phyloP scores from a whole-genome alignment of 2,113 vertebrate species.

The Chlorodrepanis virens region DNA sequence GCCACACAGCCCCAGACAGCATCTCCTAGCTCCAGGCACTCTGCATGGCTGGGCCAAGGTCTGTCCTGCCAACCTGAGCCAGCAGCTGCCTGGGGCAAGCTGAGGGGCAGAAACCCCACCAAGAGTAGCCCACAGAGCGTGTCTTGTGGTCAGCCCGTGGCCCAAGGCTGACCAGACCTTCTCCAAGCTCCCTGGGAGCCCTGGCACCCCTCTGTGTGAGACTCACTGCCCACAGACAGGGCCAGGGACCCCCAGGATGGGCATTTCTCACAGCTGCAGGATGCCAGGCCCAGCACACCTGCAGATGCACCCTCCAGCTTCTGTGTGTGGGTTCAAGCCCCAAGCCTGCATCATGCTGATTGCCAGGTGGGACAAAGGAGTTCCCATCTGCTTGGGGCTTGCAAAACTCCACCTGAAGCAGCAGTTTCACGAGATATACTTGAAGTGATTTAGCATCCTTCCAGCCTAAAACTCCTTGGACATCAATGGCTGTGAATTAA shows the following conservation, averaged over 20 bases:
- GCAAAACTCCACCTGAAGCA: neutral
- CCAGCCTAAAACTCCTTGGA: neutral
- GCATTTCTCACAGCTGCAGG: neutral
- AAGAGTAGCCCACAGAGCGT: fast-evolving
- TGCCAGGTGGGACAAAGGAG: neutral
- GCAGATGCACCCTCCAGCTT: neutral
- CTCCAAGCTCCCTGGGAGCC: neutral
- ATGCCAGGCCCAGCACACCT: neutral
- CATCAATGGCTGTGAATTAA: fast-evolving
- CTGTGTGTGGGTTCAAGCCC: too few relatives aligned
- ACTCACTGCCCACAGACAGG: fast-evolving
- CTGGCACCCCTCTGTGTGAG: fast-evolving
- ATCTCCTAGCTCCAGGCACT: neutral
- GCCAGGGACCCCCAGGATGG: neutral
- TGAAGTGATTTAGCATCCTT: neutral
- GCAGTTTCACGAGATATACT: neutral
- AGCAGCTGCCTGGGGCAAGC: neutral
- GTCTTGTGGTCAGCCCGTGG: fast-evolving
- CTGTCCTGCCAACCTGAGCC: neutral
- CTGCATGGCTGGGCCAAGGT: neutral
- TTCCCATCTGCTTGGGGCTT: neutral
- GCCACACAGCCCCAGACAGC: neutral
- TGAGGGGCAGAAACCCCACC: fast-evolving
- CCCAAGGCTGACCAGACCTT: neutral
- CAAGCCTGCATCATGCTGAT: fast-evolving